A percentile compares a stretch with the other conserved stretches of the same genome.
phyloP scores from a whole-genome alignment of 2,113 vertebrate genomes.

The Micromys minutus region DNA sequence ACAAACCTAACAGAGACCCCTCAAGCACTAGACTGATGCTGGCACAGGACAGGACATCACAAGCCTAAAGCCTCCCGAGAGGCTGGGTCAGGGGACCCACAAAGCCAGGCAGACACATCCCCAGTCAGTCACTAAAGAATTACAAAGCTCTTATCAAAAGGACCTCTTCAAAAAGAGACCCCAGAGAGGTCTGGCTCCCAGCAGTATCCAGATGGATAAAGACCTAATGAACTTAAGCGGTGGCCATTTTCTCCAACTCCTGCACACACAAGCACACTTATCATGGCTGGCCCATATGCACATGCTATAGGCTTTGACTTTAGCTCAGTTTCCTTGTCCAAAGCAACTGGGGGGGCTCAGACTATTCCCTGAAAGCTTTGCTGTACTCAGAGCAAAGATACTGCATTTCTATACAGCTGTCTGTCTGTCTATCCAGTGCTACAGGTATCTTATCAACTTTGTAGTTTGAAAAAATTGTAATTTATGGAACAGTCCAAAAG shows the following conservation, averaged over 20 bases:
- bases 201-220: fast-evolving
- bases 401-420: no score
- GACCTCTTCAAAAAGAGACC: neutral
- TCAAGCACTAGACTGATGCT: neutral
- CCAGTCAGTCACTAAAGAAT: neutral
- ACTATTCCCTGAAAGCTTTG: neutral
- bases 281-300: fast-evolving
- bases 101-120: fast-evolving
- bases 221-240: fast-evolving
- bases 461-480: neutral
- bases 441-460: neutral
- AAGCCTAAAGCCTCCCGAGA: neutral
- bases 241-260: neutral
- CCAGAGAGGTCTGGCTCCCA: neutral
- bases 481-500: neutral
- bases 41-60: no score
- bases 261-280: neutral
- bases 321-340: neutral
- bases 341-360: neutral
- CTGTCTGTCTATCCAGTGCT: neutral
- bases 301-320: no score
- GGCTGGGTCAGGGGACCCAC: no score
- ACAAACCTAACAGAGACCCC: neutral
- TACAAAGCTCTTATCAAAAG: fast-evolving
- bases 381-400: neutral